Conservation (phyloP, 2,113 vertebrate genomes). For the Neogobius melanostomus region DNA sequence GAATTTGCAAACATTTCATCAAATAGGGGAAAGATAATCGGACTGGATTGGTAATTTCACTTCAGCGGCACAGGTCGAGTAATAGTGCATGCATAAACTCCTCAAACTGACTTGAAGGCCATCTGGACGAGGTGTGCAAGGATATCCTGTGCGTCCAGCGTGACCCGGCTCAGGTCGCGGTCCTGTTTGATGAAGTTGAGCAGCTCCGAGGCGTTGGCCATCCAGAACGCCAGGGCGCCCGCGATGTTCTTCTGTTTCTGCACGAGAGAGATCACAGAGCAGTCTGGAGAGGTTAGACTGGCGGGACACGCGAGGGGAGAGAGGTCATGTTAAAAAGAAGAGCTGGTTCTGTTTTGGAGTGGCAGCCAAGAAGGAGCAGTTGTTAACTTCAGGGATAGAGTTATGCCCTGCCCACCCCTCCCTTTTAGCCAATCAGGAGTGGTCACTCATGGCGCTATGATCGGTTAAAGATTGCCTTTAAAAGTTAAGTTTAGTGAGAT, state of each 20-base stretch:
- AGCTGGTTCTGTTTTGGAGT: conserved; percentile 60
- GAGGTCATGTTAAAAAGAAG: conserved; percentile 14
- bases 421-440: conserved; percentile 56
- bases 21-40: too few relatives aligned
- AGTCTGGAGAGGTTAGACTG: conserved; percentile 45
- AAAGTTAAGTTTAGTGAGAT: background rate
- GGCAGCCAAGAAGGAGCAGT: conserved; percentile 77
- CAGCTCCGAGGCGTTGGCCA: conserved; percentile 98
- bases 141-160: conserved; percentile 94
- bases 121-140: conserved; percentile 96
- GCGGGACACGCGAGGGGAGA: background rate
- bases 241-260: conserved; percentile 99
- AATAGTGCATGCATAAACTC: too few relatives aligned
- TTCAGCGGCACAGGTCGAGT: too few relatives aligned
- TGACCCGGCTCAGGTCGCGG: conserved; percentile 90
- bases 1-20: too few relatives aligned
- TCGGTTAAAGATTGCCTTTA: background rate
- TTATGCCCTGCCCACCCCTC: conserved; percentile 77
- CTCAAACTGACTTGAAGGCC: conserved; percentile 90
- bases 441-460: conserved; percentile 30
- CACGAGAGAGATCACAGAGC: conserved; percentile 40
- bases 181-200: conserved; percentile 99
- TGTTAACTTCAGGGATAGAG: conserved; percentile 84
- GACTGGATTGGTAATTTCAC: too few relatives aligned
- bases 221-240: conserved; percentile 98